Base-by-base conservation (phyloP, 2,888 invertebrate species). In the Ernsta delagoae region DNA sequence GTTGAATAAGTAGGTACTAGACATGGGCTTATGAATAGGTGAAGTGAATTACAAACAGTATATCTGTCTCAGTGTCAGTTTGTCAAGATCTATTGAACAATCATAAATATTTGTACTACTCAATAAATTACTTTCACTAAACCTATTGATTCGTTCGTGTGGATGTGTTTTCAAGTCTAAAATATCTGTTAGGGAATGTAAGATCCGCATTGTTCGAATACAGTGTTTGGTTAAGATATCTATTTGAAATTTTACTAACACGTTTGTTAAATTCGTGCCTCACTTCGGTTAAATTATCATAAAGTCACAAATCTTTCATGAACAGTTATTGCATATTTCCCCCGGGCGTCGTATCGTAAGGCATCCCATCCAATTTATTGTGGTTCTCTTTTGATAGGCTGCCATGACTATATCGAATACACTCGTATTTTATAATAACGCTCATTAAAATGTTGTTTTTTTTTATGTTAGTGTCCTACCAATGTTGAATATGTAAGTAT, bases 321-420 rank as follows among this genome's bases (percentile, higher is more conserved):
- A 62, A 68, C 68, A 62, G 62, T 62, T 62, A 68, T 68, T 63
- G 62, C 62, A 65, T 59, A 41, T 62, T 68, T 68, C 57, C 62
- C 68, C 57, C 57, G 62, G 68, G 68, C 57, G 57, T n/a, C n/a
- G n/a, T n/a, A n/a, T 68, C 41, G 61, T 62, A 62, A 68, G 57
- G 57, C n/a, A n/a, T n/a, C n/a, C n/a, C 68, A 41, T 68, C 48
- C 48, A 68, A 68, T 68, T 68, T 62, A 68, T 62, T 59, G 62
- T 63, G 50, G 39, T 59, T 68, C 62, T 68, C 62, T 62, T 62
- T 68, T 63, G 57, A n/a, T n/a, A n/a, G n/a, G n/a, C n/a, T n/a
- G n/a, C n/a, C n/a, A n/a, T n/a, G n/a, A n/a, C n/a, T n/a, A n/a
- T n/a, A n/a, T n/a, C n/a, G n/a, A n/a, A n/a, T n/a, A n/a, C n/a